Percentiles rank a stretch among this genome's conserved stretches.
phyloP scores from a whole-genome alignment of 2,888 invertebrate species.

The Trachelus iudaicus region DNA sequence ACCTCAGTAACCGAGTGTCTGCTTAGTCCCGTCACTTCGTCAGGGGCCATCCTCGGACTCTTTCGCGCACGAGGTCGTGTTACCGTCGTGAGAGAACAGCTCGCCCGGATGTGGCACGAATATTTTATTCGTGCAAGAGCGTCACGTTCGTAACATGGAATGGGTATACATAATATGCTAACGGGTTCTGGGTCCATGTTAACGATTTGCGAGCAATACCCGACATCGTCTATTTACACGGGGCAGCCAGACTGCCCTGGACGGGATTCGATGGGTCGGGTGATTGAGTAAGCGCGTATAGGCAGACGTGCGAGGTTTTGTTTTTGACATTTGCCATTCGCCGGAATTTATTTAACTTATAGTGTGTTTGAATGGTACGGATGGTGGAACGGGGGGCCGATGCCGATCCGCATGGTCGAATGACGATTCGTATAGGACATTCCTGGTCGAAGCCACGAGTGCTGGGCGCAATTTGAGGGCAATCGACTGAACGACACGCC shows the following conservation, averaged over 20 bases:
- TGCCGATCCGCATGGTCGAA: slow-evolving; percentile 17
- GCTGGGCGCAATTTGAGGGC: slow-evolving; percentile 60
- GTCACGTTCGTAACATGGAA: neutral
- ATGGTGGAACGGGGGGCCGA: slow-evolving; percentile 8
- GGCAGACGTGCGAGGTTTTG: slow-evolving; percentile 19
- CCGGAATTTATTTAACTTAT: slow-evolving; percentile 33
- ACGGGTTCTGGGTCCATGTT: neutral
- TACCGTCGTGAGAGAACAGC: neutral
- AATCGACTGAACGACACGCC: slow-evolving; percentile 64
- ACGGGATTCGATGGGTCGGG: neutral
- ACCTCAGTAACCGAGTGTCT: slow-evolving; percentile 11
- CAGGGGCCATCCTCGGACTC: slow-evolving; percentile 11
- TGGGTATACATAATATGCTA: neutral
- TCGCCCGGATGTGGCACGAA: neutral
- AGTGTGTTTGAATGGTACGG: slow-evolving; percentile 24
- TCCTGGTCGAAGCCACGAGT: slow-evolving; percentile 47
- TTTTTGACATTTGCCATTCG: slow-evolving; percentile 22
- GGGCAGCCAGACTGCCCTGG: neutral
- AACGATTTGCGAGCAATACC: neutral
- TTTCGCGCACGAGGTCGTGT: neutral
- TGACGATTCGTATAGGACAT: slow-evolving; percentile 25
- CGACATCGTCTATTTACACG: neutral
- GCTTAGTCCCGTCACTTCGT: slow-evolving; percentile 37
- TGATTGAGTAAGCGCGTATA: neutral
- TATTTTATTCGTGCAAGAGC: neutral